Base-by-base conservation (phyloP, 2,888 invertebrate species). In the Drosophila macrothrix region DNA sequence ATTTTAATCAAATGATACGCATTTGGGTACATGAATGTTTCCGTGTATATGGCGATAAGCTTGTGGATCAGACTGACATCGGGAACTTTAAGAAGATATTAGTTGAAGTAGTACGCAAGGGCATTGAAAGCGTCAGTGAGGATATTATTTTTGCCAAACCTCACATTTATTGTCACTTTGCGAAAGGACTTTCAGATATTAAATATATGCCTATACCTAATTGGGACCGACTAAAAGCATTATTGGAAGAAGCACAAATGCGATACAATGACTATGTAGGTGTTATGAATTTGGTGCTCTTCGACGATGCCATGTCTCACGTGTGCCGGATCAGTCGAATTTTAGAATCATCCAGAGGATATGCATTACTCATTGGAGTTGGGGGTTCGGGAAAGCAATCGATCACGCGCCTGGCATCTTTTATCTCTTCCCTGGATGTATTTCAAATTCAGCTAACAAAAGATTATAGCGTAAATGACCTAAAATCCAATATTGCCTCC, bases 311-410 rank as follows among this genome's bases (percentile, higher is more conserved):
- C 19, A 98, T 99, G 96, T 95, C 96, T 78, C 98, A 99, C 92
- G 96, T 99, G 60, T 97, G 97, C 93, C 95, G 97, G 80, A 98
- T 99, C 72, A 98, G 97, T 93, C 96, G 99, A 66, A 98, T 99
- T 80, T 94, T 99, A 88, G 98, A 99, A 93, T 96, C 97, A 2
- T 98, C 98, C 0, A 94, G 98, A 83, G 98, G 99, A 19, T 98
- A 99, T 92, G 98, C 98, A 0, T 94, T 99, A 33, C 94, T 99
- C 22, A 96, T 99, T 29, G 99, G 99, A 33, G 99, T 99, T 0
- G 99, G 99, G 49, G 99, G 99, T 39, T 98, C 97, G 67, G 99
- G 99, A 58, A 98, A 98, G 92, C 98, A 99, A 93, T 98, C 98
- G 5, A 94, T 99, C 50, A 97, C 98, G 0, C 94, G 98, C 63